Evolutionary conservation across 1,140 invertebrate genomes (phyloP).

Genomic region (Halictus rubicundus): DNA sequence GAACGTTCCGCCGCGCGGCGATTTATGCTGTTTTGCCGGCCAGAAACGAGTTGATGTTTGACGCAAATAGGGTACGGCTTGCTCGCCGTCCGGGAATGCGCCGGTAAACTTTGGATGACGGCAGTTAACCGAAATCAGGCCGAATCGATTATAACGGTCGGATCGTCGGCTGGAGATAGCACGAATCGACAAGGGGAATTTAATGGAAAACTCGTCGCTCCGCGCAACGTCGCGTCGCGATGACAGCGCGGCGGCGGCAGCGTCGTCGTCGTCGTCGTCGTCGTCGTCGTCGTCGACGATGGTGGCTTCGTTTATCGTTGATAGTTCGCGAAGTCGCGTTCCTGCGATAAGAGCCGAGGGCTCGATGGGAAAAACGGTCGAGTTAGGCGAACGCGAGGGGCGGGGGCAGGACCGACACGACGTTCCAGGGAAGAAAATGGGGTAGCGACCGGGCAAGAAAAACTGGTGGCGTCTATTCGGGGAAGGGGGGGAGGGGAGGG

Average conservation of each 20-base stretch:
- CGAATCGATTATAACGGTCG: constrained; percentile 73
- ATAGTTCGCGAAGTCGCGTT: constrained; percentile 17
- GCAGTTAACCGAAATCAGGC: constrained; percentile 74
- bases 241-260: background rate
- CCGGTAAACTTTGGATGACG: constrained; percentile 71
- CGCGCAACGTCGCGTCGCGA: background rate
- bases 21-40: constrained; percentile 33
- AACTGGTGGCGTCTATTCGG: constrained; percentile 25
- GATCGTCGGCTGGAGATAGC: constrained; percentile 69
- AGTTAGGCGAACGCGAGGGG: background rate
- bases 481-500: no score
- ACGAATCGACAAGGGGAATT: constrained; percentile 70
- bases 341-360: constrained; percentile 11
- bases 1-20: constrained; percentile 29
- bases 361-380: background rate
- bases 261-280: background rate
- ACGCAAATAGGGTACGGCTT: constrained; percentile 54
- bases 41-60: constrained; percentile 44
- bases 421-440: background rate
- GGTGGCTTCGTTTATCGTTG: constrained; percentile 7
- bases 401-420: background rate
- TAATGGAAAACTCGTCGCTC: constrained; percentile 64
- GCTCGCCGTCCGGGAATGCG: constrained; percentile 48
- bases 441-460: background rate
- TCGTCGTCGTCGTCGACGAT: background rate